Base-by-base conservation (phyloP, 1,140 invertebrate genomes). In the Bombus sylvicola region DNA sequence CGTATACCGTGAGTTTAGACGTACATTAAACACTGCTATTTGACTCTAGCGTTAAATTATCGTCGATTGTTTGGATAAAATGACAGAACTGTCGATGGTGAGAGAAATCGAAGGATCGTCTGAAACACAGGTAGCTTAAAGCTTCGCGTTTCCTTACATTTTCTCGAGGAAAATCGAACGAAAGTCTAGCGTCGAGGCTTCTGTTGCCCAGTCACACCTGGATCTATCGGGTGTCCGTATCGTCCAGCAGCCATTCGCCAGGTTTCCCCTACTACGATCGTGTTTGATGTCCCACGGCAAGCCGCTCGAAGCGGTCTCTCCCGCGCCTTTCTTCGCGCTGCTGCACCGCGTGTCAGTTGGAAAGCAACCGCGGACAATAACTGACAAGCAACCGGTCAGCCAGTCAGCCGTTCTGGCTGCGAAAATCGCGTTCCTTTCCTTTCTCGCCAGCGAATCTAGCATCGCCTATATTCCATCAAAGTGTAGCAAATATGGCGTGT, bases 321-420 rank as follows among this genome's bases (percentile, higher is more conserved):
- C 92, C 93, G 94, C 93, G 92, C 93, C 94, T 95, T 94, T 94
- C 94, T 94, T 94, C 92, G 91, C 90, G 92, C 90, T 88, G 88
- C 90, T 88, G 75, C 83, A 88, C 90, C 91, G 89, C 91, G 90
- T 92, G 92, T 94, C 93, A 94, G 93, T 94, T 93, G 87, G 91
- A 90, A 92, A 91, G 90, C 91, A 90, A 83, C 91, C 91, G 90
- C 90, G 89, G 90, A 87, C 91, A 89, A 91, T 90, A 90, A 85
- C 83, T 87, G 89, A 88, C 89, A 88, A 39, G 31, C 78, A 73
- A 83, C 69, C 86, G 47, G 78, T 75, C 81, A 83, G 83, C 64
- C 71, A 85, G 76, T 80, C 71, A 85, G 77, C 66, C 66, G 43
- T 53, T 28, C 41, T 76, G 43, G 53, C 47, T 41, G 59, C 57